Evolutionary conservation across 37 sponge, comb jelly and placozoan species (phyloP).

Genomic region (Beroe ovata): DNA sequence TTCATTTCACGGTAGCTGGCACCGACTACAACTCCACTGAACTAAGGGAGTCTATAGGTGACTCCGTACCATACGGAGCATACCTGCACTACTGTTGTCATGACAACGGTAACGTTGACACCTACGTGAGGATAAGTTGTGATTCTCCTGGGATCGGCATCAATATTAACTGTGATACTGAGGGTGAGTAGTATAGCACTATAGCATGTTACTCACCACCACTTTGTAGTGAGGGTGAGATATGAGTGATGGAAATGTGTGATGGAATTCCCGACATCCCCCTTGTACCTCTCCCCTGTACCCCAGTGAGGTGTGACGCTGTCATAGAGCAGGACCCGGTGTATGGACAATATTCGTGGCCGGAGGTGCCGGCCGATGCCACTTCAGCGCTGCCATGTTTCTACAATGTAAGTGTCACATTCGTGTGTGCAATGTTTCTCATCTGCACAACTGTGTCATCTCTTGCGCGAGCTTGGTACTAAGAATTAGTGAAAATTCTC

Average conservation of each 20-base stretch:
- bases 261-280: neutral
- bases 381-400: neutral
- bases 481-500: no score
- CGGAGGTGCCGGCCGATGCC: neutral
- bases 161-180: neutral
- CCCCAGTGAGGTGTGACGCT: neutral
- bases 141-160: neutral
- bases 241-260: neutral
- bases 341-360: neutral
- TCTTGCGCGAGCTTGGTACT: no score
- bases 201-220: neutral
- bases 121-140: neutral
- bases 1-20: no score
- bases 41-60: neutral
- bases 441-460: no score
- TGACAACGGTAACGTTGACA: neutral
- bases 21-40: neutral
- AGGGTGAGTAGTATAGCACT: neutral
- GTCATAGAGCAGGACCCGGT: neutral
- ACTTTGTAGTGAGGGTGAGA: neutral
- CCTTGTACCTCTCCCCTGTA: neutral
- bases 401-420: no score
- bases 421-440: no score
- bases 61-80: neutral
- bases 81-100: neutral